Base-by-base conservation (phyloP, 1,140 invertebrate genomes). In the Anthonomus grandis region DNA sequence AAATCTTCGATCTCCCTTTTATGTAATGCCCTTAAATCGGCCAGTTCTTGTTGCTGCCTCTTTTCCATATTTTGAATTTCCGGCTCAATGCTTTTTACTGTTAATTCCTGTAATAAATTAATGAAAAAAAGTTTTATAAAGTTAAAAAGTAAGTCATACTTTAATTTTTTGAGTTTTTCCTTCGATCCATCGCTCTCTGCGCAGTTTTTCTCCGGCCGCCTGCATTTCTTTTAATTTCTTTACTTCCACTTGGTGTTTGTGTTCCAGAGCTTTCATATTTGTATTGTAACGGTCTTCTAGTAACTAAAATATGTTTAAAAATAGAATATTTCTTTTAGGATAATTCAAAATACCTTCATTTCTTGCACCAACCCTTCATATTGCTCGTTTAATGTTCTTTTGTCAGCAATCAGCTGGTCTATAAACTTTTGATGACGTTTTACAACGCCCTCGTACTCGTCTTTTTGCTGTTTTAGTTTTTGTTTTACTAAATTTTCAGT, bases 81-180 rank as follows among this genome's bases (percentile, higher is more conserved):
- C 2, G 84, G 81, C 66, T 87, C 85, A n/a, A 88, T 68, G 6
- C 85, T 84, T 66, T 86, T 86, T 1, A 87, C 84, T 0, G 86
- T 87, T 64, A 85, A 74, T 67, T 87, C 85, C 82, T 84, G n/a
- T n/a, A n/a, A 25, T 22, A 61, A 31, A 50, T 19, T 24, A 22
- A 37, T 44, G 21, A 41, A 24, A 21, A 38, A 1, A 27, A 0
- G 27, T 41, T 17, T 31, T 25, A 13, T 10, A 23, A 48, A 12
- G 0, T 39, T 31, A 9, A 27, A 31, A 45, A 45, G 12, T 39
- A 1, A 22, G 8, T n/a, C 23, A 4, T 31, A 57, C 82, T 72
- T 86, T 86, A 55, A 87, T 86, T 70, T 86, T 86, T 56, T 84
- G 80, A 0, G 84, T 86, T 68, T 85, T 86, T 17, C 77, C 74